Base-by-base conservation (phyloP, 2,888 invertebrate species). In the Dichetophora obliterata region DNA sequence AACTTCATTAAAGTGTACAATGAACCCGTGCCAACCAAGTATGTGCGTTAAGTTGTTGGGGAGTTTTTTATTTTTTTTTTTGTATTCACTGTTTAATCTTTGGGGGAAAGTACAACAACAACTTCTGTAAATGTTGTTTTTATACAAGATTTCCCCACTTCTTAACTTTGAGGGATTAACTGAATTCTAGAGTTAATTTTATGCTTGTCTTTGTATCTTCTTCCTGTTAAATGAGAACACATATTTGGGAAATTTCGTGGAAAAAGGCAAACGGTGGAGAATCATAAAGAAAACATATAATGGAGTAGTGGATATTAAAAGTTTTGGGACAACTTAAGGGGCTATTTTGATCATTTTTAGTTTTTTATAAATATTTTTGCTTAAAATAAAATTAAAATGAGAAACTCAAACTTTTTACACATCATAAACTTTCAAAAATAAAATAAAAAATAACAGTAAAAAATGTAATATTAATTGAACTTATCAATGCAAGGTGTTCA, bases 1-100 rank as follows among this genome's bases (percentile, higher is more conserved):
- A 68, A 43, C 22, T 19, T 16, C 68, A 22, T 54, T 59, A 37
- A 37, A 71, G 59, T 34, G n/a, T n/a, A n/a, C 57, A 71, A 71
- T 57, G 71, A 71, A 71, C 71, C 22, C 22, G 1, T 24, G 37
- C 0, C 54, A 37, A n/a, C 65, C 43, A 43, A 34, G 19, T 6
- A 34, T n/a, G n/a, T n/a, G n/a, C 48, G 9, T 50, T 27, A 59
- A 54, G n/a, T 54, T 34, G 11, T 22, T 27, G n/a, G 11, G 11
- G 9, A 5, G 24, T 11, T 69, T 14, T 63, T n/a, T 70, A 54
- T 27, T 52, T 54, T 16, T 5, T 14, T 69, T 50, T 52, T 57
- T 37, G 14, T 27, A n/a, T n/a, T n/a, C 9, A 27, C 1, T 27
- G 9, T 22, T 59, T 27, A 59, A 27, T 9, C 59, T 22, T 59